Conservation (phyloP, 2,888 invertebrate genomes). For the Theodoxus fluviatilis region DNA sequence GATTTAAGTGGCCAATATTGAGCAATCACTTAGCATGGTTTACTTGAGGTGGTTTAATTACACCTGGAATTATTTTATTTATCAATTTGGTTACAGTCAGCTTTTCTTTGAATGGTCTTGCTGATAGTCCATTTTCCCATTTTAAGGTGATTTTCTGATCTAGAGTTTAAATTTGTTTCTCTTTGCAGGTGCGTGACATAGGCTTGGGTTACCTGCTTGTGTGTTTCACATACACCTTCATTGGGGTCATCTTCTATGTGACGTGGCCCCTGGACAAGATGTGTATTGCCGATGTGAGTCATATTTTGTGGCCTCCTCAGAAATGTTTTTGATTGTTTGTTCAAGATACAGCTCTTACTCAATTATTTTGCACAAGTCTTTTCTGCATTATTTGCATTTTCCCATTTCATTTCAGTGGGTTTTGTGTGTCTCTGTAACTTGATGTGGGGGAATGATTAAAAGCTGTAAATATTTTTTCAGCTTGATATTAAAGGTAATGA, state of each 20-base stretch:
- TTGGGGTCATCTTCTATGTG: slow-evolving; percentile 82
- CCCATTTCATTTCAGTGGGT: neutral
- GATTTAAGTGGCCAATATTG: too few species aligned
- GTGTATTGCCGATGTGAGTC: slow-evolving; percentile 90
- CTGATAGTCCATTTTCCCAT: neutral
- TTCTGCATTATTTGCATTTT: neutral
- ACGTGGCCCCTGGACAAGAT: slow-evolving; percentile 84
- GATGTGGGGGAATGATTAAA: too few species aligned
- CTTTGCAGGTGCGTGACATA: slow-evolving; percentile 79
- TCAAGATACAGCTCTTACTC: neutral
- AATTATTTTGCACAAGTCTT: neutral
- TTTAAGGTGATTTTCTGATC: neutral
- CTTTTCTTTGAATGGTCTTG: too few species aligned
- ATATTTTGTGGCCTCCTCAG: neutral
- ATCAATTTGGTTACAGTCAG: too few species aligned
- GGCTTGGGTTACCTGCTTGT: slow-evolving; percentile 83
- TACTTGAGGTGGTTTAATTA: too few species aligned
- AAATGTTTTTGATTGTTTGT: neutral
- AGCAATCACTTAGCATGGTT: too few species aligned
- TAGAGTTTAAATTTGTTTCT: neutral
- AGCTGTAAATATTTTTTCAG: neutral
- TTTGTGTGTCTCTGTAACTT: too few species aligned
- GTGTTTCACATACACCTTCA: slow-evolving; percentile 80
- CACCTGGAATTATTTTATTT: too few species aligned
- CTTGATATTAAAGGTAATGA: neutral